Evolutionary conservation across 2,888 invertebrate species (phyloP).

Genomic region (Parelbella ahira): DNA sequence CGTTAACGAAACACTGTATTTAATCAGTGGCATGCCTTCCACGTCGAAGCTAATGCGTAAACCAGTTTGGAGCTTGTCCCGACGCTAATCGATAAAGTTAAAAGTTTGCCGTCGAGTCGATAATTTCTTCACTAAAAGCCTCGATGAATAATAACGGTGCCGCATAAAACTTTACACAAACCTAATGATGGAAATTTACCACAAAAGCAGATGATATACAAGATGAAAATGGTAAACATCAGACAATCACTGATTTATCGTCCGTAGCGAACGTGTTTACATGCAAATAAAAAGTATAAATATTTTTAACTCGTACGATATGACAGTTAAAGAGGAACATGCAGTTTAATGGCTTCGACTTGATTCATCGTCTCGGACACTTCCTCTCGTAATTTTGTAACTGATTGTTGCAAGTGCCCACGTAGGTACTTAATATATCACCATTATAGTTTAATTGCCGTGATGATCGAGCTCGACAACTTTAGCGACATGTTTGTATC

Average conservation of each 20-base stretch:
- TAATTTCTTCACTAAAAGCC: conserved; percentile 53
- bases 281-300: conserved; percentile 14
- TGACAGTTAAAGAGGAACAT: conserved; percentile 13
- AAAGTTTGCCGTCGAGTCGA: conserved; percentile 43
- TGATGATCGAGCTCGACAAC: no score
- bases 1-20: conserved; percentile 35
- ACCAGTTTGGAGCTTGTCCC: conserved; percentile 44
- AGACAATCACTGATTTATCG: conserved; percentile 9
- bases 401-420: conserved; percentile 7
- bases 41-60: conserved; percentile 50
- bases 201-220: conserved; percentile 2
- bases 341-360: conserved; percentile 9
- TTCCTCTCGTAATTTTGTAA: conserved; percentile 17
- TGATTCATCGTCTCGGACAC: conserved; percentile 20
- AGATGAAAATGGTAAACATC: conserved; percentile 3
- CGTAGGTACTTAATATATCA: conserved; percentile 5
- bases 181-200: conserved; percentile 16
- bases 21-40: conserved; percentile 47
- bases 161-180: conserved; percentile 24
- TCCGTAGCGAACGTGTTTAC: background rate
- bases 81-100: conserved; percentile 39
- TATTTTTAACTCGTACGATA: conserved; percentile 8
- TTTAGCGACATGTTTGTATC: no score
- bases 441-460: background rate
- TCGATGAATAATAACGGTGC: conserved; percentile 45